Percentiles rank a stretch among this genome's conserved stretches.
phyloP scores from a whole-genome alignment of 2,888 invertebrate species.

The Eremobia ochroleuca region DNA sequence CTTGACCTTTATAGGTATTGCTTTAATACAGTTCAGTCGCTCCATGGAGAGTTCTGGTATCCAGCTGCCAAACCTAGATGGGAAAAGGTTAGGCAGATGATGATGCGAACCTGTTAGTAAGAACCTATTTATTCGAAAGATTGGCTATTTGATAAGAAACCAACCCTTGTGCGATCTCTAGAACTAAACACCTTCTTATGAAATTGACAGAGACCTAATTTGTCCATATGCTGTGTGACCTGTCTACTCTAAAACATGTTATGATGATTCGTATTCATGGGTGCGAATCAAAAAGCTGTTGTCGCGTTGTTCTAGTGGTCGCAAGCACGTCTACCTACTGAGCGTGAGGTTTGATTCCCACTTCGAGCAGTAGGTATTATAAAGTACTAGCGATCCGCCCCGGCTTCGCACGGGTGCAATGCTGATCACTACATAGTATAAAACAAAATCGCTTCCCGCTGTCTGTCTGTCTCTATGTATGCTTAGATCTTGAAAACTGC shows the following conservation, averaged over 20 bases:
- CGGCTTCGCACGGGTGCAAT: too few relatives aligned
- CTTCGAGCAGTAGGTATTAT: too few relatives aligned
- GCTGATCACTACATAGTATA: too few relatives aligned
- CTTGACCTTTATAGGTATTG: constrained; percentile 11
- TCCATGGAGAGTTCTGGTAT: background rate
- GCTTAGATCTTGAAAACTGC: too few relatives aligned
- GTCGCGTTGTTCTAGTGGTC: too few relatives aligned
- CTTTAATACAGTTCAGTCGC: background rate
- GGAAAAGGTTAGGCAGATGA: background rate
- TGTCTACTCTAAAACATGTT: background rate
- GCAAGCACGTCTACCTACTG: background rate
- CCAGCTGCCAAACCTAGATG: background rate
- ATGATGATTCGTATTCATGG: background rate
- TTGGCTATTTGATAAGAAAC: too few relatives aligned
- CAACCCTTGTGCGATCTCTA: background rate
- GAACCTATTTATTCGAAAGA: background rate
- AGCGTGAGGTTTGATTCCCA: background rate
- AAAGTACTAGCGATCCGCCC: too few relatives aligned
- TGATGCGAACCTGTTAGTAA: background rate
- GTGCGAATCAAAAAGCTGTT: background rate
- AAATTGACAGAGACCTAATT: background rate
- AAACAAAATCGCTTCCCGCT: too few relatives aligned
- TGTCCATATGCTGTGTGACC: too few relatives aligned
- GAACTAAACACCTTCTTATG: background rate
- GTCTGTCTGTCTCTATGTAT: too few relatives aligned